Percentiles rank a stretch among this genome's conserved stretches.
phyloP scores from a whole-genome alignment of 2,113 vertebrate species.

The Ariopsis seemanni region DNA sequence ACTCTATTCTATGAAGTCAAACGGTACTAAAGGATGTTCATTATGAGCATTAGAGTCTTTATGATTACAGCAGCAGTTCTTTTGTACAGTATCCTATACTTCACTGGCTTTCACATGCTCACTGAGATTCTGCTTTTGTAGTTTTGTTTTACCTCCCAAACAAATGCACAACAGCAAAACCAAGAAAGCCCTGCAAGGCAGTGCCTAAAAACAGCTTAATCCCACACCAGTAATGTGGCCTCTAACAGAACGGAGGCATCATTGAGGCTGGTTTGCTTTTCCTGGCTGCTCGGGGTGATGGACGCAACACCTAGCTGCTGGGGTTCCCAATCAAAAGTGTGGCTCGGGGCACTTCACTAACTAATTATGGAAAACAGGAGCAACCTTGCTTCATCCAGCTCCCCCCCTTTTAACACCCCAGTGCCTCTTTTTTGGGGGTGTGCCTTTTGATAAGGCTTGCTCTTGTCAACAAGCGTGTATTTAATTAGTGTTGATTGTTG shows the following conservation, averaged over 20 bases:
- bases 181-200: not conserved
- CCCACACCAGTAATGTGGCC: not conserved
- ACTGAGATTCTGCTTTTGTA: not conserved
- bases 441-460: constrained; percentile 79
- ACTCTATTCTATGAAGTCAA: too few relatives aligned
- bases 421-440: constrained; percentile 59
- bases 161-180: not conserved
- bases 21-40: not conserved
- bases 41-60: not conserved
- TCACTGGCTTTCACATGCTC: not conserved
- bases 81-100: not conserved
- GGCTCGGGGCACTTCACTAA: constrained; percentile 77
- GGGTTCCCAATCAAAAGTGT: constrained; percentile 64
- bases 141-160: not conserved
- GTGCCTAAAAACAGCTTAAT: not conserved
- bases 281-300: constrained; percentile 56
- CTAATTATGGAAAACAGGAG: constrained; percentile 84
- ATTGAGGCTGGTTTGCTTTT: constrained; percentile 46
- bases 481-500: constrained; percentile 94
- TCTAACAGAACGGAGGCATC: not conserved
- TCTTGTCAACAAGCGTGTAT: constrained; percentile 85
- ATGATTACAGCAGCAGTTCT: not conserved
- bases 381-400: constrained; percentile 48
- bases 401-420: constrained; percentile 48
- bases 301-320: constrained; percentile 32